Conservation (phyloP, 1,140 invertebrate species). For the Bombus consobrinus region DNA sequence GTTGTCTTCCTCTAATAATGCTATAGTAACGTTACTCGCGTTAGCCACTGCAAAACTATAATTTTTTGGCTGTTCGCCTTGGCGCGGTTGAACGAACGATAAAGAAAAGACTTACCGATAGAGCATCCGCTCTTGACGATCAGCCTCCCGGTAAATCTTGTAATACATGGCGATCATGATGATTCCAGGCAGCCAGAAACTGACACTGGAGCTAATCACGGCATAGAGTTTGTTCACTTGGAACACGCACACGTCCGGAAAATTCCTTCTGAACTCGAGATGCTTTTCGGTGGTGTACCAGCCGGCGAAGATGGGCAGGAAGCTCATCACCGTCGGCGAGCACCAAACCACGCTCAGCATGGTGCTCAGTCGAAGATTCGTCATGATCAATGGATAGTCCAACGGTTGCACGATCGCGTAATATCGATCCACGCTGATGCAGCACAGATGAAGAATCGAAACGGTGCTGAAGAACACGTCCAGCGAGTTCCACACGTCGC, state of each 20-base stretch:
- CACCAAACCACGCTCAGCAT: conserved; percentile 96
- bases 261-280: conserved; percentile 86
- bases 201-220: conserved; percentile 94
- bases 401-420: conserved; percentile 95
- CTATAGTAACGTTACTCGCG: too few species aligned
- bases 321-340: conserved; percentile 95
- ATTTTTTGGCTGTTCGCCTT: too few species aligned
- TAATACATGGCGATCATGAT: conserved; percentile 98
- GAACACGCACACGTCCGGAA: conserved; percentile 92
- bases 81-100: neutral
- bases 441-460: conserved; percentile 95
- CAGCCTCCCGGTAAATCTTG: conserved; percentile 95
- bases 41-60: too few species aligned
- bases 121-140: conserved; percentile 94
- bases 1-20: too few species aligned
- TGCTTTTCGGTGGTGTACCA: conserved; percentile 95
- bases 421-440: conserved; percentile 94
- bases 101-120: conserved; percentile 86
- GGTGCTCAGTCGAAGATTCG: conserved; percentile 87
- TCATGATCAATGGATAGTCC: conserved; percentile 95
- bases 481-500: conserved; percentile 97
- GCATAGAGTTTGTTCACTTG: conserved; percentile 95
- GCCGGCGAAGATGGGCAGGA: conserved; percentile 96
- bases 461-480: conserved; percentile 97
- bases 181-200: conserved; percentile 97